These are phyloP conservation scores for Alsophila aescularia DNA, from an alignment of 2,888 invertebrate genomes.

Conservation along the genomic window DNA sequence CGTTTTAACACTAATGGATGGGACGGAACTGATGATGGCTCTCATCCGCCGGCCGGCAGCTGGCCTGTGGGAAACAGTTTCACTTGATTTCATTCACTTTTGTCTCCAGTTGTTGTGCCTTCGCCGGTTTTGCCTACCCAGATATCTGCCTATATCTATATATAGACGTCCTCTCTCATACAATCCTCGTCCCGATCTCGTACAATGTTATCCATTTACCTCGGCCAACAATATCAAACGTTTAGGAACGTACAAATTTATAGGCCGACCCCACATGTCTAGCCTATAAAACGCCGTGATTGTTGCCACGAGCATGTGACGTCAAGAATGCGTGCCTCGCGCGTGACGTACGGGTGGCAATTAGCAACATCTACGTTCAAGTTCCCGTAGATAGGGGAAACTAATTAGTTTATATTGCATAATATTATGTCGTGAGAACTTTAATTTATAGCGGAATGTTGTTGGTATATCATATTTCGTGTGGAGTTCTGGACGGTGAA, in stretches of 20 bases:
- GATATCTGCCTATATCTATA: no score
- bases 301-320: constrained; percentile 19
- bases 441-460: constrained; percentile 14
- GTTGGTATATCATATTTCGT: constrained; percentile 7
- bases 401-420: constrained; percentile 44
- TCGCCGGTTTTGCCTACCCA: no score
- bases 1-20: no score
- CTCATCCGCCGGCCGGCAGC: no score
- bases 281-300: constrained; percentile 29
- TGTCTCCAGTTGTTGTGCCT: no score
- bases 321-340: constrained; percentile 47
- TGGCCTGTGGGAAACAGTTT: no score
- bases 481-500: background rate
- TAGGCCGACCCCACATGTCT: constrained; percentile 19
- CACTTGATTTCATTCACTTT: no score
- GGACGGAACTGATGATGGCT: no score
- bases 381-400: constrained; percentile 42
- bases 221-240: background rate
- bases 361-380: constrained; percentile 54
- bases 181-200: no score
- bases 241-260: constrained; percentile 12
- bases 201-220: no score
- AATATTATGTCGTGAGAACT: constrained; percentile 27
- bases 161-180: no score
- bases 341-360: constrained; percentile 67